Base-by-base conservation (phyloP, 2,113 vertebrate genomes). In the Peromyscus leucopus region DNA sequence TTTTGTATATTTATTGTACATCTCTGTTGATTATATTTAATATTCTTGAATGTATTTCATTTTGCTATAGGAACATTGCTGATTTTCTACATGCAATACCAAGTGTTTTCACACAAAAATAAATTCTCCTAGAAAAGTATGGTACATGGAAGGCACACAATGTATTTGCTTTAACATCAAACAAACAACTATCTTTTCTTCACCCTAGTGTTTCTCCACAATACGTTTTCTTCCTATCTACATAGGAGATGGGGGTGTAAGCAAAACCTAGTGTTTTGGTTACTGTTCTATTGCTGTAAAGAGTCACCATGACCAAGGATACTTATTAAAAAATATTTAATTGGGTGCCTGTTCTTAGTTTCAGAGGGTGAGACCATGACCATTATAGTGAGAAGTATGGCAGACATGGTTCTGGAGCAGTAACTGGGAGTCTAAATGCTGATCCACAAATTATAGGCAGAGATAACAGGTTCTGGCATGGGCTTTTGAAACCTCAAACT, bases 71-170 rank as follows among this genome's bases (percentile, higher is more conserved):
- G 39, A 84, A 61, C 9, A 46, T 69, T 74, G 72, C 17, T 72
- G 63, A 69, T n/a, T 89, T 95, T 89, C 69, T 79, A 46, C 24
- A 46, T 78, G 46, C 6, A 89, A 57, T 5, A 85, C 95, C 9
- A 55, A 55, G 71, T 92, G 28, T 55, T 95, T 85, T 93, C 63
- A 5, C 90, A 6, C 26, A 96, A 90, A 79, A 72, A 63, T 48
- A 59, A 79, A 90, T 46, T 22, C 3, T 72, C 15, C 42, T 19
- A 31, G 36, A 72, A 72, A 80, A 80, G 42, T 9, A 63, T 17
- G 78, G 16, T n/a, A 72, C 22, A 33, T 79, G 46, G 15, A 84
- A 94, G 24, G 5, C 24, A 83, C 63, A 65, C 65, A 61, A 78
- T 69, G 59, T 61, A 69, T 61, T 79, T 71, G 71, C 33, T 79